These are phyloP conservation scores for Thalassophryne amazonica DNA, from an alignment of 2,797 vertebrate species.

Conservation along the genomic window DNA sequence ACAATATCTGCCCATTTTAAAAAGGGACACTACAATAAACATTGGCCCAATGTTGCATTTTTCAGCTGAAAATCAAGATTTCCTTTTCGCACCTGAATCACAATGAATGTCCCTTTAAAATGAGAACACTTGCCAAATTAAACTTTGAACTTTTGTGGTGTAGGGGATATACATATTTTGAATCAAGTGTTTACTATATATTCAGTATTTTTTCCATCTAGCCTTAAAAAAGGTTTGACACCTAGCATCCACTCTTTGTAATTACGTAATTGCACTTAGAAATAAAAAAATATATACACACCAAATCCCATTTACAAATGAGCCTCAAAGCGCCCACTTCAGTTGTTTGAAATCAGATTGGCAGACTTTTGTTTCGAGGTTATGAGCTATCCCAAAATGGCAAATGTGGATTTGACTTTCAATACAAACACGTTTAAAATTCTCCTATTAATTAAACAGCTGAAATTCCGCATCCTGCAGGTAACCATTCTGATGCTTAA, in stretches of 20 bases:
- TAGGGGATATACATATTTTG: conserved; percentile 32
- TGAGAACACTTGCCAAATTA: conserved; percentile 29
- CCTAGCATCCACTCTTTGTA: conserved; percentile 71
- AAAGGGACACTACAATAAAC: too few relatives aligned
- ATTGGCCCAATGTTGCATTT: too few relatives aligned
- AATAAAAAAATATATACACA: conserved; percentile 80
- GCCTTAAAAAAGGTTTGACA: conserved; percentile 59
- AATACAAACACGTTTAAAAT: conserved; percentile 61
- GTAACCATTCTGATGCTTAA: conserved; percentile 54
- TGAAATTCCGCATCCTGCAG: conserved; percentile 67
- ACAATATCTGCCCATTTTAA: conserved; percentile 54
- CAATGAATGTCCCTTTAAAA: too few relatives aligned
- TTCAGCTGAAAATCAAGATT: too few relatives aligned
- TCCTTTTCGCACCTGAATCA: too few relatives aligned
- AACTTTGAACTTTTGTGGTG: conserved; percentile 18
- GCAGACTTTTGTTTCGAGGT: conserved; percentile 66
- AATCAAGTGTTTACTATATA: conserved; percentile 28
- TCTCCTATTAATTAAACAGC: conserved; percentile 64
- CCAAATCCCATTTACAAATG: conserved; percentile 71
- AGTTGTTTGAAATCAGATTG: conserved; percentile 71
- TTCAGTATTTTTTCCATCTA: conserved; percentile 57
- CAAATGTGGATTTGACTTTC: conserved; percentile 63
- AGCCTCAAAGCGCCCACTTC: conserved; percentile 69
- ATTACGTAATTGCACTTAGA: conserved; percentile 81
- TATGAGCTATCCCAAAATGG: conserved; percentile 76